Conservation (phyloP, 1,140 invertebrate genomes). For the Bicyclus anynana region DNA sequence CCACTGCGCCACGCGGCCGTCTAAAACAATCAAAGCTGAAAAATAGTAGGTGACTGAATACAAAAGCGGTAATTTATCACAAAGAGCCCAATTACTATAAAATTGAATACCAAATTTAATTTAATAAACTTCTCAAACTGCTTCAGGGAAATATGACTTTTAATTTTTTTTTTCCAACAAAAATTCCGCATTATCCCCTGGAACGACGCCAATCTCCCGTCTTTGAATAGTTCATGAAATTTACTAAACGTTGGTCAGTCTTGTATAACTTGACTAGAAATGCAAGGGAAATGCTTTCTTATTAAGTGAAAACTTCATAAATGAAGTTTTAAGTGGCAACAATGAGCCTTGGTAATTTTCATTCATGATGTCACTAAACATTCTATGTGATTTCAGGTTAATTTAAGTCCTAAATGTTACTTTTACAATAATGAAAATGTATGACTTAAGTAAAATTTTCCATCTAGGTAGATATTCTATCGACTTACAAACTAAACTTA, state of each 20-base stretch:
- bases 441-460: too few species aligned
- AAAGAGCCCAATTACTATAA: too few species aligned
- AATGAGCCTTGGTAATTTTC: neutral
- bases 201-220: neutral
- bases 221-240: neutral
- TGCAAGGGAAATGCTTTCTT: neutral
- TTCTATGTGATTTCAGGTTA: neutral
- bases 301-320: neutral
- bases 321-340: neutral
- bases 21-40: too few species aligned
- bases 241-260: neutral
- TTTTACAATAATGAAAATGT: too few species aligned
- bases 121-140: neutral
- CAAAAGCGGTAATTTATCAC: too few species aligned
- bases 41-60: too few species aligned
- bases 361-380: neutral
- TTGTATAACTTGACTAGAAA: neutral
- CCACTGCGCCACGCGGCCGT: too few species aligned
- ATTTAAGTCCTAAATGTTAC: too few species aligned
- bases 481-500: neutral
- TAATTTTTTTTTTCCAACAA: neutral
- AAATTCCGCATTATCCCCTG: neutral
- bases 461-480: too few species aligned
- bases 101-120: too few species aligned
- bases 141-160: neutral